phyloP scores from a whole-genome alignment of 1,140 invertebrate species.

The Pseudomyrmex sp. region DNA sequence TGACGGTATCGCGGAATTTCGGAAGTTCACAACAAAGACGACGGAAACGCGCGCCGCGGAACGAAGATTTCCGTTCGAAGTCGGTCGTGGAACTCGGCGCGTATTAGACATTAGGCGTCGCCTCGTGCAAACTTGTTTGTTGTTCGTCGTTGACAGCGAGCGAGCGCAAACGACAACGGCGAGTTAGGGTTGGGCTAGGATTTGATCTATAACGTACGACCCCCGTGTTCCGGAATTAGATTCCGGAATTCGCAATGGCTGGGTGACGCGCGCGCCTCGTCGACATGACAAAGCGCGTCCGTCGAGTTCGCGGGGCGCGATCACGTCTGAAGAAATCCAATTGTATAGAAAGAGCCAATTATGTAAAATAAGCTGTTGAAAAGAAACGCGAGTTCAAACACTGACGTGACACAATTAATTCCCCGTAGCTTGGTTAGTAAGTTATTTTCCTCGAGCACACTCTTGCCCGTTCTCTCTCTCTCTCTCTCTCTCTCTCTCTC shows the following conservation, averaged over 20 bases:
- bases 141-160: conserved; percentile 25
- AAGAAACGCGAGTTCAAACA: conserved; percentile 49
- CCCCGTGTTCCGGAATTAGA: conserved; percentile 57
- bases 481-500: neutral
- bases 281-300: conserved; percentile 23
- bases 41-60: conserved; percentile 12
- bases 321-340: conserved; percentile 49
- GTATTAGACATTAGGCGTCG: conserved; percentile 58
- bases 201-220: conserved; percentile 51
- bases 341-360: conserved; percentile 58
- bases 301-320: conserved; percentile 20
- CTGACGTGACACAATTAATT: conserved; percentile 49
- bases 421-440: conserved; percentile 56
- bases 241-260: conserved; percentile 51
- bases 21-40: conserved; percentile 39
- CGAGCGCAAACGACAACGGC: conserved; percentile 26
- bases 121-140: conserved; percentile 60
- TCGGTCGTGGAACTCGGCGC: conserved; percentile 45
- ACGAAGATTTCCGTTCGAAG: conserved; percentile 68
- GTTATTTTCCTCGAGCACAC: conserved; percentile 45
- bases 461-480: too few relatives aligned
- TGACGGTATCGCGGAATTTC: conserved; percentile 46
- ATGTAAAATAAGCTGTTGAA: conserved; percentile 59
- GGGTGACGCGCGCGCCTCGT: neutral
- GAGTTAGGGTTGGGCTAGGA: conserved; percentile 16